Evolutionary conservation across 2,113 vertebrate genomes (phyloP).

Genomic region (Mohoua ochrocephala): DNA sequence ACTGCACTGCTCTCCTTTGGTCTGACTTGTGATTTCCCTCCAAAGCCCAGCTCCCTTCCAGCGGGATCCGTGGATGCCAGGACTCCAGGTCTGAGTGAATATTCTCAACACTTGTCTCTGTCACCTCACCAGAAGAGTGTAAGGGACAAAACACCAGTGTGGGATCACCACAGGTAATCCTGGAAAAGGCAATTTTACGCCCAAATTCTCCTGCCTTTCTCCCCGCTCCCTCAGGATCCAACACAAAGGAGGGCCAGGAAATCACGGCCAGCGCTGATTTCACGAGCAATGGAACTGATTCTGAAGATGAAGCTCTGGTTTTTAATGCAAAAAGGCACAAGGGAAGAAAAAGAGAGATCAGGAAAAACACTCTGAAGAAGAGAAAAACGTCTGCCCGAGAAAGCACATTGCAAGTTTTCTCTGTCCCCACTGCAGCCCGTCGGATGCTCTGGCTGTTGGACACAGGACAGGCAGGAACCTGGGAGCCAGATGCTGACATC

Average conservation of each 20-base stretch:
- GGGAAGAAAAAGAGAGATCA: neutral
- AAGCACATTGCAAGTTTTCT: neutral
- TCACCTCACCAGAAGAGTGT: neutral
- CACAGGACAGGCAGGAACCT: neutral
- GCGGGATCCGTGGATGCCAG: neutral
- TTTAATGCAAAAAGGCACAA: neutral
- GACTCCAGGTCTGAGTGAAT: neutral
- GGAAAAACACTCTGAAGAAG: neutral
- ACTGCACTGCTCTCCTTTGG: neutral
- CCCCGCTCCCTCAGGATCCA: neutral
- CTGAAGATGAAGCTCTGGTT: neutral
- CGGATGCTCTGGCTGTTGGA: neutral
- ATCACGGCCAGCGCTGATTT: rapidly evolving
- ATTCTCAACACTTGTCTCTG: neutral
- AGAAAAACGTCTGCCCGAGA: neutral
- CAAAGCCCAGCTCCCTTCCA: neutral
- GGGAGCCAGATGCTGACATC: neutral
- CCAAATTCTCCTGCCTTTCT: neutral
- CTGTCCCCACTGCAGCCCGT: neutral
- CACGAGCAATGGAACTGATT: neutral
- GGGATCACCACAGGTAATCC: neutral
- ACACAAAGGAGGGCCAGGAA: neutral
- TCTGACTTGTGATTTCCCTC: neutral
- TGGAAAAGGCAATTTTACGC: neutral
- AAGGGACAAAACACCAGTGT: neutral